Evolutionary conservation across 2,888 invertebrate species (phyloP), one percentile per base, ranked within the genome.

Genomic region (Busseola fusca): DNA sequence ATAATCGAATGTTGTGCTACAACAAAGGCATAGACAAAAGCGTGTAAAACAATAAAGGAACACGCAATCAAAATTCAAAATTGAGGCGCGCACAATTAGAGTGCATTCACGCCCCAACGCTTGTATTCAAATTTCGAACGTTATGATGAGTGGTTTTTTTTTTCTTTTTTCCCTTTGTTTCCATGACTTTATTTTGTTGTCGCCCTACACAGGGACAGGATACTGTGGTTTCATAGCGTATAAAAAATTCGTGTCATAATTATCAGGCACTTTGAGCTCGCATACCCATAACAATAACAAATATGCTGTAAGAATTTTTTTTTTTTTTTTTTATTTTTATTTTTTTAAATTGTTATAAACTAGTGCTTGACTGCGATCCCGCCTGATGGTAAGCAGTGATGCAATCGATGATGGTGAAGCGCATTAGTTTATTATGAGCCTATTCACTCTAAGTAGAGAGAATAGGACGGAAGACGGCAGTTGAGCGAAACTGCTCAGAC

Each of bases 41-140:
- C 80, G 81, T 88, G 88, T 89, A 89, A 91, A 93, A 93, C 90
- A 93, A 93, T 90, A 87, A 87, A 86, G 87, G 87, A 87, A 91
- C 91, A 90, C 84, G 91, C 91, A 92, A 93, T 93, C 90, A 91
- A 91, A 91, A 93, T 92, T 93, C 89, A 85, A 91, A 93, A 92
- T 91, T 91, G 89, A 91, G 89, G 87, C 88, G 88, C 86, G 88
- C 86, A 90, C 92, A 92, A 93, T 93, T 91, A 91, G 89, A 88
- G 78, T 85, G 88, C 87, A 88, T 88, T 92, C 92, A 94, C 94
- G 92, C 93, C 93, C 92, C 88, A 87, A 85, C 91, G 89, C 88
- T 93, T 93, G 91, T 93, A 94, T 94, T 94, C 91, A 93, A 94
- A 93, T 94, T 91, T 90, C 84, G 86, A 93, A 88, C 86, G 86